Evolutionary conservation across 2,888 invertebrate species (phyloP), one percentile per base, ranked within the genome.

Genomic region (Pediacus dermestoides): DNA sequence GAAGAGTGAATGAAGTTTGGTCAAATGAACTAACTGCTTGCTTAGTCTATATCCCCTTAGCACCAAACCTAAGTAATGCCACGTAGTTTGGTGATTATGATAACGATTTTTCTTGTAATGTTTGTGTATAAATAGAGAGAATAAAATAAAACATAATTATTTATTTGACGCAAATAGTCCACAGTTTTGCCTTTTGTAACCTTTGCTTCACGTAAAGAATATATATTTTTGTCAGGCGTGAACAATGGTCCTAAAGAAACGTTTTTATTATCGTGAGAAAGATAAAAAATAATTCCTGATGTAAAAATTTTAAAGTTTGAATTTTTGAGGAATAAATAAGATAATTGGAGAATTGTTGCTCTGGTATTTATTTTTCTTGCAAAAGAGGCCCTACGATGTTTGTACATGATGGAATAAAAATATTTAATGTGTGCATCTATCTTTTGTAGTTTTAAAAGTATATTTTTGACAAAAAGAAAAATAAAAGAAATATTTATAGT

Each of bases 391-490:
- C 48, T 53, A 51, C 52, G 23, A 45, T 42, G 42, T 51, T n/a
- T 56, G 49, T 53, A 53, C 49, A 55, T 52, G 49, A 48, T 4
- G 3, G 8, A 23, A 23, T 9, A 4, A 23, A 23, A 6, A 23
- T 23, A 23, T 10, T 10, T 28, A 28, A 48, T 55, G 58, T 58
- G 56, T 55, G 57, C 56, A 57, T 57, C 59, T 58, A 60, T 55
- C 59, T 59, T 59, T 57, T 58, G 61, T 60, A 64, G 64, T 61
- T 57, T 61, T 64, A 55, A 57, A 64, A 60, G 55, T 67, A 67
- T 67, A 65, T 66, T 67, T 66, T 66, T 67, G 61, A 63, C 63
- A 63, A 61, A n/a, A n/a, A 60, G 55, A 56, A 53, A 60, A 61
- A 52, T 48, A 55, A 56, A 55, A 50, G 56, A 56, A 61, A 55